Evolutionary conservation across 2,113 vertebrate genomes (phyloP).

Genomic region (Dipodomys merriami): DNA sequence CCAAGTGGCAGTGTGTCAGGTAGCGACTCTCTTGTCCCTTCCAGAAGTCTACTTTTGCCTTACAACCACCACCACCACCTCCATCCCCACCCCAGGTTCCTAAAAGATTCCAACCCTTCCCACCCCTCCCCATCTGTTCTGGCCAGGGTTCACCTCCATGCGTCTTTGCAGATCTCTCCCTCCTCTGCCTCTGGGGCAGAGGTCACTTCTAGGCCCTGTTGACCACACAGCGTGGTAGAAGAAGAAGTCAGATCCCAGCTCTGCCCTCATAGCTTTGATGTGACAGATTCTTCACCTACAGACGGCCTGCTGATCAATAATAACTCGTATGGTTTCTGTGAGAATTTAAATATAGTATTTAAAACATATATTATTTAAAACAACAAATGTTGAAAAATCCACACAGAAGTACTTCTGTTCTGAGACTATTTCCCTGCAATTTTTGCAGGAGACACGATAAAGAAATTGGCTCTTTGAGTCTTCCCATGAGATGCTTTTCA

Average conservation of each 20-base stretch:
- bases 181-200: neutral
- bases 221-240: neutral
- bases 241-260: neutral
- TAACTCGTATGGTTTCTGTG: neutral
- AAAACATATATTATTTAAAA: neutral
- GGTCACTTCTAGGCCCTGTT: too few species aligned
- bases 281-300: neutral
- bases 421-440: neutral
- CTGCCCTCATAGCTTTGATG: neutral
- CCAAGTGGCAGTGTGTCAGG: neutral
- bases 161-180: neutral
- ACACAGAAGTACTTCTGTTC: neutral
- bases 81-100: neutral
- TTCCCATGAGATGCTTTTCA: neutral
- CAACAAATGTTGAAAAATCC: neutral
- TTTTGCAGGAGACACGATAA: constrained; percentile 37
- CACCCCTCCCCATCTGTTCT: neutral
- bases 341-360: neutral
- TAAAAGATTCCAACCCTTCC: neutral
- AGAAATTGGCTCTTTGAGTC: neutral
- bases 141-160: neutral
- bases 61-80: neutral
- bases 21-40: neutral
- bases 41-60: neutral
- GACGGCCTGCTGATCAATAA: neutral